Evolutionary conservation across 2,113 vertebrate species (phyloP), one percentile per base, ranked within the genome.

Genomic region (Nothoprocta perdicaria): DNA sequence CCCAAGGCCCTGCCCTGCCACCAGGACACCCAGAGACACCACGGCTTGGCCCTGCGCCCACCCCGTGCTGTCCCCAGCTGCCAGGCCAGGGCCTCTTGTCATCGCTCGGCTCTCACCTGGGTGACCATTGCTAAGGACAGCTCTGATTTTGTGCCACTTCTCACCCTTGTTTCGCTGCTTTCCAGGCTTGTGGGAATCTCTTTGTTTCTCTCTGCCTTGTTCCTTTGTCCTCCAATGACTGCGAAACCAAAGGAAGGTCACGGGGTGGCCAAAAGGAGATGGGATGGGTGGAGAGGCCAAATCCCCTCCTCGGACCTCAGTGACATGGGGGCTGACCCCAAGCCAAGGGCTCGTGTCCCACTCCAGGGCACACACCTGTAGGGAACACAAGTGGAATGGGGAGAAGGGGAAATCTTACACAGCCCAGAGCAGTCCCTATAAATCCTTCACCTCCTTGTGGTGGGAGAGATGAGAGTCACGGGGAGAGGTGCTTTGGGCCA

Each of bases 1-100:
- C 89, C 67, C n/a, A 87, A 66, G 92, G 79, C 67, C 35, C 41
- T 84, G 72, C 35, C 35, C 62, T 76, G 72, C 58, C 48, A 41
- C 40, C 48, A 48, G 67, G 41, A 23, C 22, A 43, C 50, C 21
- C 24, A 50, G 29, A 35, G 0, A 0, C 52, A 21, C 13, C 38
- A 57, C 14, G n/a, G 58, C 46, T 53, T 58, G 67, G 48, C 63
- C 29, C 71, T 61, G 7, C 58, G 72, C 62, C 48, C 0, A 1
- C 29, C 21, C 40, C 35, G 40, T 9, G 9, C 65, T 38, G 78
- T 55, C 3, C 1, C 29, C 0, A 0, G 66, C 66, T 68, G 40
- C 40, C 40, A 31, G 12, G 40, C 40, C 40, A 6, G 27, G 10
- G 21, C 2, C 2, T 31, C 50, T 35, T 24, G 14, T 3, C 23